Percentiles rank a stretch among this genome's conserved stretches.
Conservation (phyloP, 1,140 invertebrate genomes). For the Temnothorax curvispinosus region DNA sequence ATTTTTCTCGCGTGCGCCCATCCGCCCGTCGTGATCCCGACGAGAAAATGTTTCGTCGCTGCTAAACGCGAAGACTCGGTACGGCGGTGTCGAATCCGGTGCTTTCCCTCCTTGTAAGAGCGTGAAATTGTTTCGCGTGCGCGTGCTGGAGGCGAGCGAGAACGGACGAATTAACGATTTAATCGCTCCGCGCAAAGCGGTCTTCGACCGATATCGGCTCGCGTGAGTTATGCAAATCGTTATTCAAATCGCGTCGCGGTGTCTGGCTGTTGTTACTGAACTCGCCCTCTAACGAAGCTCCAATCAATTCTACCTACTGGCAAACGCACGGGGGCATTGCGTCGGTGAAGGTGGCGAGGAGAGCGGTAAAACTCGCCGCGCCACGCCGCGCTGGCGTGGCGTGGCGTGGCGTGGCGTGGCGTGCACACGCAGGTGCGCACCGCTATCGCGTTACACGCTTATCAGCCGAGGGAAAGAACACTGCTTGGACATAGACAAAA, state of each 20-base stretch:
- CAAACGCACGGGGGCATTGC: not conserved
- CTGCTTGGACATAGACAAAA: conserved; percentile 34
- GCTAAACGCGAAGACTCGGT: not conserved
- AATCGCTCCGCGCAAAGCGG: conserved; percentile 13
- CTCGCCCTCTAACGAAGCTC: conserved; percentile 41
- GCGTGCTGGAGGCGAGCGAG: conserved; percentile 23
- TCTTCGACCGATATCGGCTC: conserved; percentile 26
- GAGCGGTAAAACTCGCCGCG: not conserved
- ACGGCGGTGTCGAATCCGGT: conserved; percentile 17
- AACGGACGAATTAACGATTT: conserved; percentile 22
- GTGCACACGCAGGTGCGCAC: conserved; percentile 25
- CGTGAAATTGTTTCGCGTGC: conserved; percentile 48
- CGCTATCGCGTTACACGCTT: conserved; percentile 53
- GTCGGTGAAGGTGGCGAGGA: conserved; percentile 9
- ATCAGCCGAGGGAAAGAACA: conserved; percentile 26
- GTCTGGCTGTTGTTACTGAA: not conserved
- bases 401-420: too few species aligned
- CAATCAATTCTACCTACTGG: conserved; percentile 45
- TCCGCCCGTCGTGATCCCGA: not conserved
- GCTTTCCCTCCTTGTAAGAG: conserved; percentile 58
- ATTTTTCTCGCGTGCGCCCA: conserved; percentile 64
- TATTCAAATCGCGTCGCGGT: conserved; percentile 35
- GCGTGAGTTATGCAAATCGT: conserved; percentile 51
- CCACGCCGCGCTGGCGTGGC: too few species aligned
- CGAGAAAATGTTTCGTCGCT: conserved; percentile 42